Evolutionary conservation across 2,888 invertebrate species (phyloP).

Genomic region (Parthenolecanium corni): DNA sequence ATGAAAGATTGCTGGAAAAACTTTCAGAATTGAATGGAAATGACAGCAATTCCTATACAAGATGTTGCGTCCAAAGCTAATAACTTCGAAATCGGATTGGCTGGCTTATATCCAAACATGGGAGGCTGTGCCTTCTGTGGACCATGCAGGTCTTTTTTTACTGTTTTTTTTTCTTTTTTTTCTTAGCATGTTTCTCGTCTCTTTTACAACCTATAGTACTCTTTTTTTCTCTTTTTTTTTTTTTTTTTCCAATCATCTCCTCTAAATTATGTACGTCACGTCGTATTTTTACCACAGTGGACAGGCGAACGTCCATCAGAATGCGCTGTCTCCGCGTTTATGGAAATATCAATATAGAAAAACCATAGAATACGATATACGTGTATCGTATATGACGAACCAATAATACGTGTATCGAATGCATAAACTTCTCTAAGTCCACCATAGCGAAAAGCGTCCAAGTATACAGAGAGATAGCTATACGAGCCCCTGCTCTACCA

Average conservation of each 20-base stretch:
- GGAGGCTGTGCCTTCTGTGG: constrained; percentile 16
- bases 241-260: no score
- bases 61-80: constrained; percentile 9
- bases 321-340: constrained; percentile 28
- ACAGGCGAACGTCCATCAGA: constrained; percentile 24
- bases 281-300: constrained; percentile 12
- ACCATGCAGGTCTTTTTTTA: constrained; percentile 4
- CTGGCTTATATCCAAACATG: constrained; percentile 26
- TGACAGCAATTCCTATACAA: constrained; percentile 21
- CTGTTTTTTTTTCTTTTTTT: no score
- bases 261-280: constrained; percentile 27
- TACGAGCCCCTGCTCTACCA: not conserved
- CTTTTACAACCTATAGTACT: no score
- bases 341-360: constrained; percentile 16
- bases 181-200: no score
- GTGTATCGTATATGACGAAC: constrained; percentile 13
- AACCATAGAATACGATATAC: constrained; percentile 15
- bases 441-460: not conserved
- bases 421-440: constrained; percentile 7
- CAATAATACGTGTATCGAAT: constrained; percentile 25
- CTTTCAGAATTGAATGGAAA: constrained; percentile 22
- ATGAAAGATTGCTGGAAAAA: constrained; percentile 24
- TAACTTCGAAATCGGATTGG: constrained; percentile 22
- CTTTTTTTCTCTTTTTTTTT: no score
- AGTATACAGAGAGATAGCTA: no score